phyloP scores from a whole-genome alignment of 2,888 invertebrate species.

The Alsophila aescularia region DNA sequence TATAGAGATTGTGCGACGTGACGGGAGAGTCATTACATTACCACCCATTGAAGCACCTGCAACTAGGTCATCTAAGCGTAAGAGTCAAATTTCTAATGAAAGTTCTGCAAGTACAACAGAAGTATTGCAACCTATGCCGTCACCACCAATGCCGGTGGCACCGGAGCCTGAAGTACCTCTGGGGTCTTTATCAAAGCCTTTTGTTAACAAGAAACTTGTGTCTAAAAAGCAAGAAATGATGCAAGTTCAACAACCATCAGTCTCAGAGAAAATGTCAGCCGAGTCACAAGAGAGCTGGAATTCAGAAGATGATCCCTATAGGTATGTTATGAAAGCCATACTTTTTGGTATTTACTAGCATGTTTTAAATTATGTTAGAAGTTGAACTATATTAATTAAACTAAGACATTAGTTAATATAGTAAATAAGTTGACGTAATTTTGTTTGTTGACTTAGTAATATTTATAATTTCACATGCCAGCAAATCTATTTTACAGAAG shows the following conservation, averaged over 20 bases:
- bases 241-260: constrained; percentile 41
- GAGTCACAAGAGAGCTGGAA: constrained; percentile 88
- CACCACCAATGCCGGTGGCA: constrained; percentile 45
- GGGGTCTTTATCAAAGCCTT: constrained; percentile 66
- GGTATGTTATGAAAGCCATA: constrained; percentile 60
- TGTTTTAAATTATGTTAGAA: too few species aligned
- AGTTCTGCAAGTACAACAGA: constrained; percentile 36
- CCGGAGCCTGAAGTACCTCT: constrained; percentile 58
- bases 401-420: too few species aligned
- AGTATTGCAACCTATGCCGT: constrained; percentile 36
- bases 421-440: too few species aligned
- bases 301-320: constrained; percentile 97
- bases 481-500: too few species aligned
- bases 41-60: constrained; percentile 94
- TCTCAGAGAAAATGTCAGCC: constrained; percentile 70
- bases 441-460: too few species aligned
- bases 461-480: too few species aligned
- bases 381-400: too few species aligned
- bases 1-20: constrained; percentile 89
- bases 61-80: constrained; percentile 89
- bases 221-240: constrained; percentile 59
- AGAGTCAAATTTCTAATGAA: constrained; percentile 72
- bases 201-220: constrained; percentile 66
- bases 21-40: constrained; percentile 90
- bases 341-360: background rate